A percentile compares a stretch with the other conserved stretches of the same genome.
phyloP scores from a whole-genome alignment of 2,113 vertebrate genomes.

The Numida meleagris region DNA sequence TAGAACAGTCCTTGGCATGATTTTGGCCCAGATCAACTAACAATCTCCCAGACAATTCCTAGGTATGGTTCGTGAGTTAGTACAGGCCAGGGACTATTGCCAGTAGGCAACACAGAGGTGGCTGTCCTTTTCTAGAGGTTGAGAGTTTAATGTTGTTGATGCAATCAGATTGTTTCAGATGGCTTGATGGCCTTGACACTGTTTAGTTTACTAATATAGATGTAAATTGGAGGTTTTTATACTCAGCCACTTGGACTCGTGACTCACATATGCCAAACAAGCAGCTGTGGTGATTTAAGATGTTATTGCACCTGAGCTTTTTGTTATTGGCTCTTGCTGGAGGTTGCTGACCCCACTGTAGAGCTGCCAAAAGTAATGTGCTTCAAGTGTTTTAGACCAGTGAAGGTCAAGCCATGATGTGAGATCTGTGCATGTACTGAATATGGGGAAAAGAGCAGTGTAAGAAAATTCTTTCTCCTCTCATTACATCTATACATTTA shows the following conservation, averaged over 20 bases:
- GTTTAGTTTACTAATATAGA: conserved; percentile 59
- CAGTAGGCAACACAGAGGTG: conserved; percentile 22
- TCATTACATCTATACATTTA: background rate
- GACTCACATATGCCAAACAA: conserved; percentile 21
- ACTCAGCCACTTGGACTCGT: conserved; percentile 20
- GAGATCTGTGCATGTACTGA: conserved; percentile 9
- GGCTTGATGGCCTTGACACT: conserved; percentile 13
- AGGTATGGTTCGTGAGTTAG: conserved; percentile 19
- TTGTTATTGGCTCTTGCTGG: conserved; percentile 56
- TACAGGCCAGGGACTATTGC: background rate
- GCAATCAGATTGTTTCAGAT: conserved; percentile 39
- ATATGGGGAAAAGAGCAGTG: background rate
- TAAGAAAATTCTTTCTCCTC: background rate
- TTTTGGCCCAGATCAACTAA: background rate
- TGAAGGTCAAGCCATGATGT: conserved; percentile 7
- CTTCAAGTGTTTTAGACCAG: conserved; percentile 38
- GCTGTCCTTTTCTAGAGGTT: conserved; percentile 40
- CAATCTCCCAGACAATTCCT: background rate
- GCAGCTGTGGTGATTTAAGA: conserved; percentile 67
- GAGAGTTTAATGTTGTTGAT: conserved; percentile 44
- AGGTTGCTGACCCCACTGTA: conserved; percentile 44
- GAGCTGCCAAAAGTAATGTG: conserved; percentile 50
- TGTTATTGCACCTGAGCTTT: conserved; percentile 68
- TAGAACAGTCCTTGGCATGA: background rate
- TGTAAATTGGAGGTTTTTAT: conserved; percentile 50